These are phyloP conservation scores for Diprion similis DNA, from an alignment of 1,140 invertebrate species.

Conservation along the genomic window DNA sequence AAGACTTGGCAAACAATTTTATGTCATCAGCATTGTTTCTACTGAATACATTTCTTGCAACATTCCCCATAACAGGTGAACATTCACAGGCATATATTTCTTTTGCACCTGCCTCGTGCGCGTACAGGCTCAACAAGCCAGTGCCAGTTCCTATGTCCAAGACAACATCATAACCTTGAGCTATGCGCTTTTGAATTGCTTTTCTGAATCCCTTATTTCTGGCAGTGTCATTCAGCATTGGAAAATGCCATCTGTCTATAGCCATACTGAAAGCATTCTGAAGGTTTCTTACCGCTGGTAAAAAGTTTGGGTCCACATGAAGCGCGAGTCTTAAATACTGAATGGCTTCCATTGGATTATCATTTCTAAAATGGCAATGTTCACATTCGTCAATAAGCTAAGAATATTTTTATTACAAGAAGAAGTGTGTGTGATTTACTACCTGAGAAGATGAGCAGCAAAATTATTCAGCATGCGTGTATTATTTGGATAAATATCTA, in stretches of 20 bases:
- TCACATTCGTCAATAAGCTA: no score
- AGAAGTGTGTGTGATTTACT: conserved; percentile 10
- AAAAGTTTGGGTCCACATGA: conserved; percentile 39
- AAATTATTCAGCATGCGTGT: conserved; percentile 50
- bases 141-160: conserved; percentile 81
- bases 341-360: conserved; percentile 42
- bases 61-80: conserved; percentile 67
- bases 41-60: conserved; percentile 65
- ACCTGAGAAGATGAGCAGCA: conserved; percentile 48
- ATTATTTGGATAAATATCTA: conserved; percentile 45
- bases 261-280: conserved; percentile 51
- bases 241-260: conserved; percentile 81
- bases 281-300: conserved; percentile 48
- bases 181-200: conserved; percentile 68
- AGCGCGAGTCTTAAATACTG: conserved; percentile 42
- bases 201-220: conserved; percentile 71
- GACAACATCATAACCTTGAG: conserved; percentile 63
- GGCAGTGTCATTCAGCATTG: conserved; percentile 79
- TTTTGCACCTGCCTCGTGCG: conserved; percentile 63
- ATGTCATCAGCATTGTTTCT: conserved; percentile 56
- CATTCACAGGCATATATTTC: conserved; percentile 72
- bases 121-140: conserved; percentile 73
- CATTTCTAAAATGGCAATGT: conserved; percentile 34
- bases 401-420: no score
- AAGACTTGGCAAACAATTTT: conserved; percentile 62